phyloP scores from a whole-genome alignment of 1,140 invertebrate species.

The Forficula auricularia region DNA sequence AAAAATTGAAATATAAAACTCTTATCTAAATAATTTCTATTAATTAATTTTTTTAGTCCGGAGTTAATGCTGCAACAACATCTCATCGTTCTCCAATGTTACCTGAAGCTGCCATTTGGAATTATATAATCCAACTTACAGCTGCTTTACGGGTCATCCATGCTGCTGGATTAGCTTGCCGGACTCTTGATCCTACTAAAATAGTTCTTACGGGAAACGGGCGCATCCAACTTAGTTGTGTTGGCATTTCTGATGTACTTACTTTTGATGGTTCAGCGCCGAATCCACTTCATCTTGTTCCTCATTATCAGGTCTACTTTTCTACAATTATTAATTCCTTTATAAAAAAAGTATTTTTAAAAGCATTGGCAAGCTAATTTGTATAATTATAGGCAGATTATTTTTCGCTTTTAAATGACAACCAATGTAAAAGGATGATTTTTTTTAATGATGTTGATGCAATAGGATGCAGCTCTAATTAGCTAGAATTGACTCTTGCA shows the following conservation, averaged over 20 bases:
- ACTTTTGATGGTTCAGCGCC: conserved; percentile 47
- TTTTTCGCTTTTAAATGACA: conserved; percentile 1
- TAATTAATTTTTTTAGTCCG: conserved; percentile 8
- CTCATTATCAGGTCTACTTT: conserved; percentile 45
- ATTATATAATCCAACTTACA: conserved; percentile 86
- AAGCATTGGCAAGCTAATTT: no score
- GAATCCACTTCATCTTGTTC: conserved; percentile 46
- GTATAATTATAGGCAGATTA: no score
- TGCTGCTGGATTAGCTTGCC: conserved; percentile 44
- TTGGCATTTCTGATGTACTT: conserved; percentile 68
- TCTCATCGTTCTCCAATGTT: conserved; percentile 37
- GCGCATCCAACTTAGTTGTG: conserved; percentile 60
- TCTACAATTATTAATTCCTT: conserved; percentile 8
- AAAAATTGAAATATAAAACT: no score
- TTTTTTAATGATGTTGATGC: no score
- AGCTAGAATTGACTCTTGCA: no score
- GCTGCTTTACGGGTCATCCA: conserved; percentile 86
- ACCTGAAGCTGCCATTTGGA: conserved; percentile 85
- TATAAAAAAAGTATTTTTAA: conserved; percentile 1
- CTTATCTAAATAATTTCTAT: no score
- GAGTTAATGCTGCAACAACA: no score
- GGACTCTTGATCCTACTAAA: conserved; percentile 78
- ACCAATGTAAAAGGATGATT: no score
- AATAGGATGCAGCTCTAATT: no score
- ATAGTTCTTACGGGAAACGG: conserved; percentile 51